A percentile compares a stretch with the other conserved stretches of the same genome.
phyloP scores from a whole-genome alignment of 2,888 invertebrate species.

The Trichogramma dendrolimi region DNA sequence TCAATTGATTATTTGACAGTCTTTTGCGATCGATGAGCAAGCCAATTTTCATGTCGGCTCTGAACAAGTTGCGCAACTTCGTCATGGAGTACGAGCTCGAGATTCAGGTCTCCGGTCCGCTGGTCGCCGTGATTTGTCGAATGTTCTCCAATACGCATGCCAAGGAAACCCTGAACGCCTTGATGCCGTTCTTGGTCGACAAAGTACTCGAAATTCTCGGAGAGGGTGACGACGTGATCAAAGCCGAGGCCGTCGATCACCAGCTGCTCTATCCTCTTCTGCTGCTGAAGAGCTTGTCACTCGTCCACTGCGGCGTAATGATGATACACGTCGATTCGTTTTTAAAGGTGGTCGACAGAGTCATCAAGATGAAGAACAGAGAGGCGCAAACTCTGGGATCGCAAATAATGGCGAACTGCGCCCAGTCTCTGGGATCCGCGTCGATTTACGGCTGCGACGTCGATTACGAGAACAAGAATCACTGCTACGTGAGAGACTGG shows the following conservation, averaged over 20 bases:
- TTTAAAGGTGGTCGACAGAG: conserved; percentile 64
- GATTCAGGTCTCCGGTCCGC: conserved; percentile 76
- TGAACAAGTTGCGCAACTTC: conserved; percentile 73
- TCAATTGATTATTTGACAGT: conserved; percentile 58
- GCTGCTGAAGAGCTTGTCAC: conserved; percentile 67
- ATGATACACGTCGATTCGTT: conserved; percentile 65
- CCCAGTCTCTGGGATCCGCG: conserved; percentile 60
- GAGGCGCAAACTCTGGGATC: conserved; percentile 59
- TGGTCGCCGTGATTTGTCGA: conserved; percentile 70
- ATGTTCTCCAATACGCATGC: conserved; percentile 66
- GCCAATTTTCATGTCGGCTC: conserved; percentile 60
- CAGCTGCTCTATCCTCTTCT: conserved; percentile 74
- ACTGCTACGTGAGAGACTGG: conserved; percentile 77
- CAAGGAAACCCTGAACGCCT: conserved; percentile 64
- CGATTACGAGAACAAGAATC: conserved; percentile 62
- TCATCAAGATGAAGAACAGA: conserved; percentile 65
- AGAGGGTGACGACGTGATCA: conserved; percentile 64
- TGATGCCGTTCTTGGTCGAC: conserved; percentile 70
- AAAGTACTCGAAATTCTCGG: conserved; percentile 57
- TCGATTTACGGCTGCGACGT: conserved; percentile 58
- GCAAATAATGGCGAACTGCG: conserved; percentile 59
- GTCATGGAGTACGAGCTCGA: conserved; percentile 74
- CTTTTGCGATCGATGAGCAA: conserved; percentile 68
- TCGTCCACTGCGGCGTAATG: conserved; percentile 63
- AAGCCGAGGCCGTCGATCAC: conserved; percentile 74